A percentile compares a stretch with the other conserved stretches of the same genome.
phyloP scores from a whole-genome alignment of 2,113 vertebrate genomes.

The Tetraodon nigroviridis region DNA sequence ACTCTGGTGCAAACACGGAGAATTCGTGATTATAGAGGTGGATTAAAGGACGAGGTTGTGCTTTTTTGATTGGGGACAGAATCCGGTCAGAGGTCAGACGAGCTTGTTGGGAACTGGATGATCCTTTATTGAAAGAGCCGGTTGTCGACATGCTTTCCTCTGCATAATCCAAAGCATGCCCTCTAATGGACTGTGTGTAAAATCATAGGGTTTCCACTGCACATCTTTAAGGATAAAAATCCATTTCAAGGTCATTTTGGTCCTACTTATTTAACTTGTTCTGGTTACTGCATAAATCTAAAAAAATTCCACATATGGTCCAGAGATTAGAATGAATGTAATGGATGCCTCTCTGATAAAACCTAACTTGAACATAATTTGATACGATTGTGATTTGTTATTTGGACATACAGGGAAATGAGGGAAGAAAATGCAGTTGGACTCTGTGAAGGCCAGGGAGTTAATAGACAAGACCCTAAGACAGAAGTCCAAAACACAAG shows the following conservation, averaged over 20 bases:
- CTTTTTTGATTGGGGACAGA: slow-evolving; percentile 67
- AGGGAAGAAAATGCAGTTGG: neutral
- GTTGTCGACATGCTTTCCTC: slow-evolving; percentile 25
- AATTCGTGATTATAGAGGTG: slow-evolving; percentile 63
- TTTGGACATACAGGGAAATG: neutral
- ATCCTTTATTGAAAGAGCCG: slow-evolving; percentile 53
- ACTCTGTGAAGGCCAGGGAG: slow-evolving; percentile 3
- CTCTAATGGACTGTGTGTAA: too few species aligned
- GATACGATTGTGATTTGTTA: neutral
- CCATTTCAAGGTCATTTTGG: too few species aligned
- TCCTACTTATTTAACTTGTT: too few species aligned
- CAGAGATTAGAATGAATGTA: neutral
- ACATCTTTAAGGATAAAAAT: too few species aligned
- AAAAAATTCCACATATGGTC: neutral
- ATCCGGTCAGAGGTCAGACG: slow-evolving; percentile 54
- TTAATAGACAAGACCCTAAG: neutral
- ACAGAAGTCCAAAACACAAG: neutral
- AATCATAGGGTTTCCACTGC: too few species aligned
- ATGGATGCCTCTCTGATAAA: neutral
- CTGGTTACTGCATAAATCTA: too few species aligned
- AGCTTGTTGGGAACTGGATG: slow-evolving; percentile 46
- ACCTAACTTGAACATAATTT: neutral
- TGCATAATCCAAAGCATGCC: too few species aligned
- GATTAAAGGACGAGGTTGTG: slow-evolving; percentile 67
- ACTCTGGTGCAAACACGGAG: slow-evolving; percentile 28